Percentiles rank a stretch among this genome's conserved stretches.
These are phyloP conservation scores for Marmota flaviventris DNA, from an alignment of 2,113 vertebrate species.

Conservation along the genomic window DNA sequence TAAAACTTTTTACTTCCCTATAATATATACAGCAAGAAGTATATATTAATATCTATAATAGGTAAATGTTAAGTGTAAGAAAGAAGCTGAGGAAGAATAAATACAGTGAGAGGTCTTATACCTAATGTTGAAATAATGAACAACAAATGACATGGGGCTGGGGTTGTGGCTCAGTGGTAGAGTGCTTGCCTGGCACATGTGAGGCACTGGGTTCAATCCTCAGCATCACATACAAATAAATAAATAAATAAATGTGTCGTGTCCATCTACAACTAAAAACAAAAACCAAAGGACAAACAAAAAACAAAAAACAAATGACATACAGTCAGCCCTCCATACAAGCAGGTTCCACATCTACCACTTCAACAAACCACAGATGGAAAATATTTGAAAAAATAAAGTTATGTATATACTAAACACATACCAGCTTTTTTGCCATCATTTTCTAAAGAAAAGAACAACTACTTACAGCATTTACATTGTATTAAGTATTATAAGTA, in stretches of 20 bases:
- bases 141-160: neutral
- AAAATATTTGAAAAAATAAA: neutral
- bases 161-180: no score
- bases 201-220: no score
- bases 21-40: neutral
- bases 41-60: neutral
- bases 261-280: no score
- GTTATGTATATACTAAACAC: neutral
- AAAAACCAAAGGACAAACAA: no score
- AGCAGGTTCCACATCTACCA: neutral
- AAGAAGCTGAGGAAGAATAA: neutral
- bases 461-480: neutral
- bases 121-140: slow-evolving; percentile 38
- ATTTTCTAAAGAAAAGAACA: neutral
- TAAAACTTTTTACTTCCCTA: neutral
- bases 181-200: no score
- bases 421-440: neutral
- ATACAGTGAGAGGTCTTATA: neutral
- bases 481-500: neutral
- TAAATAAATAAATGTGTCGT: no score
- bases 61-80: neutral
- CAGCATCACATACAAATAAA: no score
- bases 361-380: neutral
- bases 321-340: neutral
- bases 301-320: no score